phyloP scores from a whole-genome alignment of 1,140 invertebrate genomes.

The Carposina sasakii region DNA sequence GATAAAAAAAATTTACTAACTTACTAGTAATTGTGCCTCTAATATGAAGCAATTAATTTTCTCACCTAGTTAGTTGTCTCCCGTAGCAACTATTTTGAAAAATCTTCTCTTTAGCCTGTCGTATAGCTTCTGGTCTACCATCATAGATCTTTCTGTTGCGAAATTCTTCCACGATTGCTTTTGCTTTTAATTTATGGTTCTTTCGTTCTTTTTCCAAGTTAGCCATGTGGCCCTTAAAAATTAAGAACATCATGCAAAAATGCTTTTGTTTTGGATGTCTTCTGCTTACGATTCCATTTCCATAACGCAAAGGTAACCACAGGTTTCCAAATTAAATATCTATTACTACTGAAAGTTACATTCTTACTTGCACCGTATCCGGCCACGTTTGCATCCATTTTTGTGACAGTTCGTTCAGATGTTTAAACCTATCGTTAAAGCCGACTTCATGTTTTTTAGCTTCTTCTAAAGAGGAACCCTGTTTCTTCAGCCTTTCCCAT shows the following conservation, averaged over 20 bases:
- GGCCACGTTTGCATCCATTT: constrained; percentile 45
- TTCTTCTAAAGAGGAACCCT: constrained; percentile 1
- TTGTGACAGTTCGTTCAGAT: constrained; percentile 40
- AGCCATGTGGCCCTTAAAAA: constrained; percentile 27
- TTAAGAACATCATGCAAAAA: too few species aligned
- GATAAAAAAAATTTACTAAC: too few species aligned
- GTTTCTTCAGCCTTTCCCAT: constrained; percentile 36
- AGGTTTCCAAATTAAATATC: too few species aligned
- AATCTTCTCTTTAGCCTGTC: constrained; percentile 29
- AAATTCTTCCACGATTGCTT: constrained; percentile 24
- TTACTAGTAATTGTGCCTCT: too few species aligned
- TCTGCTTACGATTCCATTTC: too few species aligned
- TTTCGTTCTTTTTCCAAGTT: constrained; percentile 27
- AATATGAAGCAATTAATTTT: not conserved
- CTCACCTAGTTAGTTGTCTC: constrained; percentile 33
- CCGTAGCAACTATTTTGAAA: constrained; percentile 44
- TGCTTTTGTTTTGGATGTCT: too few species aligned
- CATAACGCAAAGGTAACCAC: too few species aligned
- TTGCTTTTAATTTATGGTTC: constrained; percentile 25
- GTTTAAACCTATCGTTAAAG: constrained; percentile 13
- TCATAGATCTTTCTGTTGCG: constrained; percentile 18
- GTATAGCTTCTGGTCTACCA: constrained; percentile 18
- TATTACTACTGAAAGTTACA: too few species aligned
- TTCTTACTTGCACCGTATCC: constrained; percentile 34
- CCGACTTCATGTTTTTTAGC: not conserved